phyloP scores from a whole-genome alignment of 2,888 invertebrate genomes.

The Ashinkailepas kermadecensis region DNA sequence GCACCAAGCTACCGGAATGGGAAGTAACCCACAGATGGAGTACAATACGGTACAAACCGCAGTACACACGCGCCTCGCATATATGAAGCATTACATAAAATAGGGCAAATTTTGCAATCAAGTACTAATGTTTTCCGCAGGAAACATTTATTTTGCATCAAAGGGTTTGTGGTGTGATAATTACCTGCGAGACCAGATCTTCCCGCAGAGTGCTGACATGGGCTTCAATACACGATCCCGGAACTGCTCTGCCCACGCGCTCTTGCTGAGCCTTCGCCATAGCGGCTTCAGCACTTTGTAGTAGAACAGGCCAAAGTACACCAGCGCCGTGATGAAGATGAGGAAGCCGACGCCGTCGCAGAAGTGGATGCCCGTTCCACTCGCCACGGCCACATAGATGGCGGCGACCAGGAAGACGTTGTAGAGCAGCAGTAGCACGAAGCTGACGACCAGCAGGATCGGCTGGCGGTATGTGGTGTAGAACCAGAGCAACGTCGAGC shows the following conservation, averaged over 20 bases:
- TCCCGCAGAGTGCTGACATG: neutral
- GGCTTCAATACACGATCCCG: neutral
- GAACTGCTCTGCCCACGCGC: neutral
- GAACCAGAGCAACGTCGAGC: too few relatives aligned
- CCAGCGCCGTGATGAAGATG: conserved; percentile 53
- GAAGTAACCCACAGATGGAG: too few relatives aligned
- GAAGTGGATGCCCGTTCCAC: conserved; percentile 34
- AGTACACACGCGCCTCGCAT: too few relatives aligned
- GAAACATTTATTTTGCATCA: neutral
- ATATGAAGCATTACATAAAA: too few relatives aligned
- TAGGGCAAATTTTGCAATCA: neutral
- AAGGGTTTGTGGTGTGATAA: neutral
- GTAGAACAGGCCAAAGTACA: conserved; percentile 57
- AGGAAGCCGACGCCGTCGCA: conserved; percentile 68
- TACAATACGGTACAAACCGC: too few relatives aligned
- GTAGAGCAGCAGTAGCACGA: neutral
- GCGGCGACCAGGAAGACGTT: neutral
- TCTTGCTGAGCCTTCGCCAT: too few relatives aligned
- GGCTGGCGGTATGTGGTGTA: too few relatives aligned
- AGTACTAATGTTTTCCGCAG: neutral
- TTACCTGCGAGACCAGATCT: neutral
- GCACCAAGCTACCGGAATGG: too few relatives aligned
- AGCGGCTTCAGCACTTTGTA: conserved; percentile 43
- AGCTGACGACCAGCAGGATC: neutral
- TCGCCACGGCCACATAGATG: neutral